A percentile compares a stretch with the other conserved stretches of the same genome.
phyloP scores from a whole-genome alignment of 1,140 invertebrate species.

The Stenopsyche tienmushanensis region DNA sequence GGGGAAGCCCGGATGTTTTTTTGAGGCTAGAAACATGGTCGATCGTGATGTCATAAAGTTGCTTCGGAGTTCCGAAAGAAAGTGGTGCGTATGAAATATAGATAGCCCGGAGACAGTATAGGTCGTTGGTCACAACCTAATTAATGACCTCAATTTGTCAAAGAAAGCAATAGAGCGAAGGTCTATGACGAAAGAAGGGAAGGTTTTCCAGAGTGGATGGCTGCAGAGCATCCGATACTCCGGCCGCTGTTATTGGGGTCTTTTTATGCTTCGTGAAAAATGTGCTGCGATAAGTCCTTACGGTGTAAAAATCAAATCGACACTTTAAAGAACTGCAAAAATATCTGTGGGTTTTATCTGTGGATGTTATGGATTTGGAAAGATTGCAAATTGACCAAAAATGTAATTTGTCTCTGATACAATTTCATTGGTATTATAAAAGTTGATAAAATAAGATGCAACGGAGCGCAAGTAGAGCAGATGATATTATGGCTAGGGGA shows the following conservation, averaged over 20 bases:
- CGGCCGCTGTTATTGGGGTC: no score
- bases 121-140: constrained; percentile 16
- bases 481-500: background rate
- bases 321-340: no score
- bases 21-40: background rate
- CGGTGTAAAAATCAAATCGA: no score
- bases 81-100: background rate
- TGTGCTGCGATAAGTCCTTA: no score
- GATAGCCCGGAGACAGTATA: background rate
- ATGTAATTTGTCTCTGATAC: no score
- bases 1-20: background rate
- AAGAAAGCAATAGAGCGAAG: background rate
- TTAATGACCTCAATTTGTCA: constrained; percentile 19
- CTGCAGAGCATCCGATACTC: no score
- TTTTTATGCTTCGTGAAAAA: no score
- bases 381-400: no score
- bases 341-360: no score
- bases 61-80: no score
- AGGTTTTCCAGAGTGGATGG: background rate
- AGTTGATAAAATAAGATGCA: background rate
- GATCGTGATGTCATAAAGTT: background rate
- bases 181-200: background rate
- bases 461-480: background rate
- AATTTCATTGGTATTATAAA: no score
- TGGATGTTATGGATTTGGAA: no score